Evolutionary conservation across 2,113 vertebrate species (phyloP).

Genomic region (Corythoichthys intestinalis): DNA sequence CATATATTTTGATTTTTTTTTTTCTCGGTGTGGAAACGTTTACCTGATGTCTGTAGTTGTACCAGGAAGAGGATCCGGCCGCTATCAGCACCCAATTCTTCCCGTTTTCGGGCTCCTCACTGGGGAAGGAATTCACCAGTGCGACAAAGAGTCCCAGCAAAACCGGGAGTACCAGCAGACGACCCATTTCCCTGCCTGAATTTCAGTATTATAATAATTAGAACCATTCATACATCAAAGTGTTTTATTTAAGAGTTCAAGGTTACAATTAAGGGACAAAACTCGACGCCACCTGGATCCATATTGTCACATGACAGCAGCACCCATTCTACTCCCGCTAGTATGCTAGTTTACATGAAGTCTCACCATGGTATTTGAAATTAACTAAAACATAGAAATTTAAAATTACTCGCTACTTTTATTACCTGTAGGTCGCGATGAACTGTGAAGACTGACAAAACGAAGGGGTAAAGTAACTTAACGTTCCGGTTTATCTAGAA

Average conservation of each 20-base stretch:
- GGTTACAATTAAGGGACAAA: neutral
- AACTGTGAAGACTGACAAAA: rapidly evolving
- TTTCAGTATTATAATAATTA: neutral
- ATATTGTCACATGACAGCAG: slow-evolving; percentile 33
- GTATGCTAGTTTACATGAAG: neutral
- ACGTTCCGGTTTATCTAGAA: neutral
- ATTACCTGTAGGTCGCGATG: slow-evolving; percentile 32
- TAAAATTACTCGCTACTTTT: neutral
- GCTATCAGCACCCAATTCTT: slow-evolving; percentile 97
- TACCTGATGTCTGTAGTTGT: slow-evolving; percentile 97
- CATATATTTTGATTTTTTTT: no score
- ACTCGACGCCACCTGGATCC: slow-evolving; percentile 8
- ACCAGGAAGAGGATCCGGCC: slow-evolving; percentile 89
- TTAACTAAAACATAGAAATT: neutral
- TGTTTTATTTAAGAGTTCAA: neutral
- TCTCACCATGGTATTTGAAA: neutral
- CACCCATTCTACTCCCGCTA: neutral
- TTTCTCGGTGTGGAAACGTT: slow-evolving; percentile 15
- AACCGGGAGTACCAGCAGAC: slow-evolving; percentile 23
- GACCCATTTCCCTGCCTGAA: slow-evolving; percentile 59
- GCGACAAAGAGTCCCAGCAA: slow-evolving; percentile 68
- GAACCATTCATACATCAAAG: neutral
- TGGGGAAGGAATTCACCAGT: slow-evolving; percentile 50
- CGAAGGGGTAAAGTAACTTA: neutral
- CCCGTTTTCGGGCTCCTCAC: slow-evolving; percentile 70